phyloP scores from a whole-genome alignment of 1,140 invertebrate genomes.

The Penaeus vannamei region DNA sequence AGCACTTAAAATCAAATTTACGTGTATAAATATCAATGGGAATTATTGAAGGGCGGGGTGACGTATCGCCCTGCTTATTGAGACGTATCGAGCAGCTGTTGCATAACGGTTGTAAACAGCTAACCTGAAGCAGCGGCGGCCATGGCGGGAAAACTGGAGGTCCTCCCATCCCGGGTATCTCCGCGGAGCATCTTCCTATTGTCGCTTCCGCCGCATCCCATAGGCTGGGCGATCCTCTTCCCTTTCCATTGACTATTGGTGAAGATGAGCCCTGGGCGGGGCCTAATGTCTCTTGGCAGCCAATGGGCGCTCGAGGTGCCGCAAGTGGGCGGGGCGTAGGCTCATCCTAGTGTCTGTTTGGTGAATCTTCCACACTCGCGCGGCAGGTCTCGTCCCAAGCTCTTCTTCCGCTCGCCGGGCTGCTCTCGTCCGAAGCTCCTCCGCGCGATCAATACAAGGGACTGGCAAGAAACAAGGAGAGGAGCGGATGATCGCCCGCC shows the following conservation, averaged over 20 bases:
- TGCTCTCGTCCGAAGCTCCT: slow-evolving; percentile 49
- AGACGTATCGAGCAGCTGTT: no score
- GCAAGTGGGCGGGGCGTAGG: slow-evolving; percentile 32
- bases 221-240: slow-evolving; percentile 18
- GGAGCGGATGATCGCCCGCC: slow-evolving; percentile 53
- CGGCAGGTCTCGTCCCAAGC: slow-evolving; percentile 47
- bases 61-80: no score
- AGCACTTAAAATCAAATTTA: no score
- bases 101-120: no score
- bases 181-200: neutral
- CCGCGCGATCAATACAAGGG: slow-evolving; percentile 48
- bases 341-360: slow-evolving; percentile 59
- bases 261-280: slow-evolving; percentile 51
- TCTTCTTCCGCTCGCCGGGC: slow-evolving; percentile 28
- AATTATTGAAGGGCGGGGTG: no score
- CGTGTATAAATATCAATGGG: no score
- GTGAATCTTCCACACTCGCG: slow-evolving; percentile 50
- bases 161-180: neutral
- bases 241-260: slow-evolving; percentile 41
- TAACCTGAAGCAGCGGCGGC: no score
- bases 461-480: slow-evolving; percentile 57
- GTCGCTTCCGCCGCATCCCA: slow-evolving; percentile 39
- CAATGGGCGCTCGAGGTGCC: neutral
- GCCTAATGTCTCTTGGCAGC: slow-evolving; percentile 31
- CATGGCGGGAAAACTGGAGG: no score